Base-by-base conservation (phyloP, 1,140 invertebrate genomes). In the Dryas iulia region DNA sequence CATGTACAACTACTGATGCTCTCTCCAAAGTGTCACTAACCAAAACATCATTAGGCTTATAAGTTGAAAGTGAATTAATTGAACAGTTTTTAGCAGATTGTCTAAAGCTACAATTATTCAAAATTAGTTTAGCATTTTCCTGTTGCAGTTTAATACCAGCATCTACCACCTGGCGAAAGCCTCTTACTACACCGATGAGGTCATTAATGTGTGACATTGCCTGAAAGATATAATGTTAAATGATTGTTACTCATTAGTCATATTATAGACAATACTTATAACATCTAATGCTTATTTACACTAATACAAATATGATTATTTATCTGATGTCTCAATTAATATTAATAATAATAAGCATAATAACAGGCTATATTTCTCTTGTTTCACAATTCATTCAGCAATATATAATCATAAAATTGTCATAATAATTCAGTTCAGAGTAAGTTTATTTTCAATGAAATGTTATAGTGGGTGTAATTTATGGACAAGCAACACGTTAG, bases 41-140 rank as follows among this genome's bases (percentile, higher is more conserved):
- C 39, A 74, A 21, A 25, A 81, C 74, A 54, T 80, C 69, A 61
- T 74, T 78, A 69, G 79, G 69, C 73, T 90, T 89, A 53, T 68
- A 76, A 71, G 63, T 70, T 53, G 78, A 70, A 10, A 83, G 28
- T 54, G 78, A 57, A 71, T 91, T 92, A 81, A 84, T 83, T 33
- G 88, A 74, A 74, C 92, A 93, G 31, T 69, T 79, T 66, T 92
- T 81, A 52, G 93, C 62, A 31, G 92, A 69, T 58, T 91, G 90
- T 65, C 87, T 93, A 21, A 95, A 70, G 80, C 93, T 95, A 26
- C 95, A 95, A 75, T 95, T 95, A 83, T 90, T 88, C 93, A 94
- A 94, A 70, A 94, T 84, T 74, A 93, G 79, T 82, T 90, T 92
- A 78, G 92, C 83, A 76, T 90, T 84, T 64, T 92, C 83, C 74